Percentiles rank a stretch among this genome's conserved stretches.
Conservation (phyloP, 2,113 vertebrate species). For the Sinosuthora webbiana region DNA sequence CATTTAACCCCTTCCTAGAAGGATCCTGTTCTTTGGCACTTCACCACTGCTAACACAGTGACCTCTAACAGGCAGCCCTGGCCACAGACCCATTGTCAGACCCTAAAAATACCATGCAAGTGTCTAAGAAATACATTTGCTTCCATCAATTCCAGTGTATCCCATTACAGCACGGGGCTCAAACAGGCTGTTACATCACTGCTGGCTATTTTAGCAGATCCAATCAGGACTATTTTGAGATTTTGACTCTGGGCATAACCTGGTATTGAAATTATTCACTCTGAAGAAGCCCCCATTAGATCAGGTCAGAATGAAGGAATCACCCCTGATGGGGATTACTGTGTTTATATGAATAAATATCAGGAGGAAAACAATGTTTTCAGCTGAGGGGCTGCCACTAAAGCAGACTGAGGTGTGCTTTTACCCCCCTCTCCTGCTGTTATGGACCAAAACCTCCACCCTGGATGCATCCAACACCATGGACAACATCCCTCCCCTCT, state of each 20-base stretch:
- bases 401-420: background rate
- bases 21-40: background rate
- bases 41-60: background rate
- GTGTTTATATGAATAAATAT: background rate
- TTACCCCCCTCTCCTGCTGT: background rate
- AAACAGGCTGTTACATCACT: background rate
- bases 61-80: background rate
- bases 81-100: background rate
- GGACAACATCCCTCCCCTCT: background rate
- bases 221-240: slow-evolving; percentile 38
- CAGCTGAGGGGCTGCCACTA: background rate
- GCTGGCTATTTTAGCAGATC: background rate
- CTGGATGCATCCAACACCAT: background rate
- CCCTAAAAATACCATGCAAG: slow-evolving; percentile 15
- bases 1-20: background rate
- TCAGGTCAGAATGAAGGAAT: background rate
- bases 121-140: background rate
- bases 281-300: background rate
- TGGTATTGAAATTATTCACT: background rate
- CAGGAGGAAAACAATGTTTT: background rate
- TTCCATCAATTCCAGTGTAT: background rate
- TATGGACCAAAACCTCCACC: background rate
- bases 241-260: background rate
- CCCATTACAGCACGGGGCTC: background rate
- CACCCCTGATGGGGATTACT: background rate